Base-by-base conservation (phyloP, 1,140 invertebrate species). In the Manduca sexta region DNA sequence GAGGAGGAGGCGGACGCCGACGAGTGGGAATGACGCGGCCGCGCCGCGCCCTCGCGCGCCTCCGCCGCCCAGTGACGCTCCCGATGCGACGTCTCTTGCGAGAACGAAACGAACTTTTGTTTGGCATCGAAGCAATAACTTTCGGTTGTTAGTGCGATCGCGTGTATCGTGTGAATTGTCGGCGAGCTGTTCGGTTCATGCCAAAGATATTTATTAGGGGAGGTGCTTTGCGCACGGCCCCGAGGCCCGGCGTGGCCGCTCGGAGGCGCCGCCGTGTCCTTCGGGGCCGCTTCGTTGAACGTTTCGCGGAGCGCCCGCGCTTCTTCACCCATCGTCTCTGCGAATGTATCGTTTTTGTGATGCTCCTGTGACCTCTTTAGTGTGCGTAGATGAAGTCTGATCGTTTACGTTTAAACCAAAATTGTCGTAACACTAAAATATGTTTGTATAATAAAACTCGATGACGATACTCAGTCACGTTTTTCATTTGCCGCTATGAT, bases 141-240 rank as follows among this genome's bases (percentile, higher is more conserved):
- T 46, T 62, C 67, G 65, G 64, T 69, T 69, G 64, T 64, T 52
- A 68, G 65, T 73, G 64, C 61, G 40, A 66, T 68, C 73, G 72
- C 67, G 74, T 72, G 74, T 77, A 66, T 63, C 67, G 74, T 72
- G 74, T 77, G 68, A 64, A 62, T 70, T 69, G 69, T 74, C 72
- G 62, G 68, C 74, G 75, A 82, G 67, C 79, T 74, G 69, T 72
- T 76, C 80, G 69, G 78, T 81, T 84, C 77, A 83, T 83, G 79
- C 81, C 81, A 84, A 84, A 84, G 81, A 84, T 84, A 84, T 82
- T 84, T 84, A 82, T 82, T 79, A 74, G 69, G 65, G 60, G 68
- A 66, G 71, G 70, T 62, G 75, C 69, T 69, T 66, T 64, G 63
- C 66, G 69, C 61, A 54, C 55, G 58, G 49, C 35, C 44, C 48